Evolutionary conservation across 2,113 vertebrate genomes (phyloP).

Genomic region (Etheostoma cragini): DNA sequence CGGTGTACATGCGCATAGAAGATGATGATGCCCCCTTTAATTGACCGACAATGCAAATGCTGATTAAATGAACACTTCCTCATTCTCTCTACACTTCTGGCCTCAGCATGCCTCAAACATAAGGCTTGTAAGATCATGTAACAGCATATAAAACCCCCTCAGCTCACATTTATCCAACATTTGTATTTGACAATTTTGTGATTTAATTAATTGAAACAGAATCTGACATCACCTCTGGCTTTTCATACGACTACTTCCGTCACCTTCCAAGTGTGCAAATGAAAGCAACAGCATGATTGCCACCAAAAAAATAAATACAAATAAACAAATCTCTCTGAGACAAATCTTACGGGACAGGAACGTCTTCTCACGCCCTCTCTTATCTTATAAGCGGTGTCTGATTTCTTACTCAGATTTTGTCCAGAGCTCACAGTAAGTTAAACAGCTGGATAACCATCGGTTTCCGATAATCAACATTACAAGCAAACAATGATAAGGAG

Average conservation of each 20-base stretch:
- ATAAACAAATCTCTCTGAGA: not conserved
- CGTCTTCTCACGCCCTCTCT: not conserved
- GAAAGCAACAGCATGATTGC: not conserved
- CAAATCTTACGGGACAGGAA: not conserved
- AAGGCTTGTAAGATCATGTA: slow-evolving; percentile 8
- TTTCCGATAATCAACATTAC: not conserved
- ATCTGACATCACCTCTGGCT: not conserved
- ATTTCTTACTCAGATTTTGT: slow-evolving; percentile 9
- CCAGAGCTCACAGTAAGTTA: not conserved
- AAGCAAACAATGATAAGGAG: not conserved
- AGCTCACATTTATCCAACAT: not conserved
- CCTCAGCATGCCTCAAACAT: not conserved
- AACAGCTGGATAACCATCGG: slow-evolving; percentile 7
- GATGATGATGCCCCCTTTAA: slow-evolving; percentile 28
- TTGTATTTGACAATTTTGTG: not conserved
- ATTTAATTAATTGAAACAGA: not conserved
- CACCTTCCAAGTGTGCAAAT: not conserved
- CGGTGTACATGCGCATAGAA: not conserved
- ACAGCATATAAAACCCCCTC: not conserved
- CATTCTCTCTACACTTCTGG: not conserved
- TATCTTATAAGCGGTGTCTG: not conserved
- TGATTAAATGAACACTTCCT: slow-evolving; percentile 5
- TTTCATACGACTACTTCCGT: not conserved
- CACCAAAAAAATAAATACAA: not conserved
- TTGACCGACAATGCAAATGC: not conserved